Conservation (phyloP, 2,888 invertebrate genomes). For the Ennomos fuscantarius region DNA sequence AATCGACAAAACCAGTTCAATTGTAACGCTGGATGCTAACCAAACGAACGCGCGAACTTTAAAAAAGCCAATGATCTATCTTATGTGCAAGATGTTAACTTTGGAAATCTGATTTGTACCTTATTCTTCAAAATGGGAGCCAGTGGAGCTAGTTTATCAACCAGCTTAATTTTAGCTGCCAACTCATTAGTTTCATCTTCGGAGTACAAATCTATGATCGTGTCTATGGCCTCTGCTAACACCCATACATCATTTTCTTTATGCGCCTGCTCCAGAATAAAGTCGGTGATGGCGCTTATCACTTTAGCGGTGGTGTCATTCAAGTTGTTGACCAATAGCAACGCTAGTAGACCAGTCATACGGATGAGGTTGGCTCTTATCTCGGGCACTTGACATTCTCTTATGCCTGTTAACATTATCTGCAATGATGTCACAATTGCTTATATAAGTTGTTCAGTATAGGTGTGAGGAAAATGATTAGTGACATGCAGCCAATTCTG, state of each 20-base stretch:
- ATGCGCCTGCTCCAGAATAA: constrained; percentile 86
- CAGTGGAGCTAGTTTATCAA: constrained; percentile 85
- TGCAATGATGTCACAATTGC: constrained; percentile 49
- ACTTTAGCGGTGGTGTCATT: constrained; percentile 68
- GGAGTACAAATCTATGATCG: constrained; percentile 90
- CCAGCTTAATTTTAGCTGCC: constrained; percentile 86
- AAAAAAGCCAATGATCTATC: neutral
- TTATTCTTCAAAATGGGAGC: constrained; percentile 87
- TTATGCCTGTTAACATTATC: constrained; percentile 83
- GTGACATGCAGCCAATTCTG: too few species aligned
- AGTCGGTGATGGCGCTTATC: constrained; percentile 80
- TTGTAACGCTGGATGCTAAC: too few species aligned
- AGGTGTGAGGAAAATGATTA: constrained; percentile 1
- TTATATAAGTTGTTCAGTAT: constrained; percentile 9
- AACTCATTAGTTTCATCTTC: constrained; percentile 90
- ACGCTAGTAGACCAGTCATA: constrained; percentile 85
- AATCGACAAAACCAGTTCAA: too few species aligned
- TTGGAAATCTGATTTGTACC: constrained; percentile 66
- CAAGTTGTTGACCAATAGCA: constrained; percentile 72
- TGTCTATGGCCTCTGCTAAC: constrained; percentile 90
- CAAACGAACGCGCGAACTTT: too few species aligned
- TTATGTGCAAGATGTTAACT: neutral
- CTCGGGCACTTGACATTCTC: constrained; percentile 81
- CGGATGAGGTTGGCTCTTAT: constrained; percentile 85
- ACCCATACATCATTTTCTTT: constrained; percentile 89